Evolutionary conservation across 2,888 invertebrate genomes (phyloP), one percentile per base, ranked within the genome.

Genomic region (Aphodius granarius): DNA sequence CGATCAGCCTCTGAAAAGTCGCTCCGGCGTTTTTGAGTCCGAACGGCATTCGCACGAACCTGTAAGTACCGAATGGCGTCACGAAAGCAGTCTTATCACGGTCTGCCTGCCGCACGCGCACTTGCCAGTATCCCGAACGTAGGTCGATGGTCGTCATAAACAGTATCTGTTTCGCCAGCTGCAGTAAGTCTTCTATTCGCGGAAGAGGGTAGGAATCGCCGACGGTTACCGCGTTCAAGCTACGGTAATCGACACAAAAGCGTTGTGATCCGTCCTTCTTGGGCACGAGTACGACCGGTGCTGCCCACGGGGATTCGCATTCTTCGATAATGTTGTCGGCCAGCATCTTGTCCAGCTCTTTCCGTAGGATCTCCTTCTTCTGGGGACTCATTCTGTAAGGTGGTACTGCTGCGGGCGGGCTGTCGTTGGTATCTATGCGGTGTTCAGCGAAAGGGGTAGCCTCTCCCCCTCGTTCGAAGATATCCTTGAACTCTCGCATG

Each of bases 161-260:
- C 15, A 23, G 43, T 16, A 75, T 83, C 5, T 76, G 77, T 74
- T 82, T 83, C 0, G 85, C 82, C 0, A 78, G 80, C 66, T 86
- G 84, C 5, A 87, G 72, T 19, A 86, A 75, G 18, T 87, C 86
- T 72, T 87, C 87, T 21, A 87, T 85, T 9, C 85, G 77, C 0
- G 87, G 87, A 15, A 86, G 73, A 0, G 85, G 85, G 65, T 86
- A 87, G 0, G 71, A 64, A 68, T 80, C 80, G 15, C 76, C 72
- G 6, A 72, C 71, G 0, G 81, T 82, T 15, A 81, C 75, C 4
- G 78, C 76, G 77, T 75, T 82, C 63, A 81, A 79, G 78, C 23
- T 77, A 68, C 85, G 77, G 71, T 85, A 86, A 72, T 86, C 85
- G 0, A 85, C 80, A 75, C 86, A 85, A 19, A 86, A 76, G 9